Base-by-base conservation (phyloP, 2,888 invertebrate genomes). In the Lycocerus yunnanus region DNA sequence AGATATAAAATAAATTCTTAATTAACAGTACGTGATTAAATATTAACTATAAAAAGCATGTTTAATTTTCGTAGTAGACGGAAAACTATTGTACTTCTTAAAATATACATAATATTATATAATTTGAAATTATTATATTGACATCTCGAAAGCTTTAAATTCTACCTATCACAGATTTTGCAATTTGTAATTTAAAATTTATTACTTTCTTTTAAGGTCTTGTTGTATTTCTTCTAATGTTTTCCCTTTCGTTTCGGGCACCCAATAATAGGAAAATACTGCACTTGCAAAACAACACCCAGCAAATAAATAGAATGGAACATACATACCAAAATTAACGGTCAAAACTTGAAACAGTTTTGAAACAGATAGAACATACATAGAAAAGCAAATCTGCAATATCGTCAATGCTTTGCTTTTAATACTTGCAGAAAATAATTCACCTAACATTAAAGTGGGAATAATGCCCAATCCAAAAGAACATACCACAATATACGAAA, bases 241-340 rank as follows among this genome's bases (percentile, higher is more conserved):
- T 74, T 84, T 85, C 2, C 85, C 85, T 75, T 82, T 84, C 0
- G 86, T 86, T 74, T 86, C 85, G 0, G 85, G 85, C 20, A 86
- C 78, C 72, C 83, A 78, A 77, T 75, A 84, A 73, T 82, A 81
- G 4, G 83, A 79, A 66, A 82, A 76, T n/a, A 83, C 65, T 5
- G 81, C 77, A 58, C 81, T 78, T 10, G 81, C 4, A 60, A 84
- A 80, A 24, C 81, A 81, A 66, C 79, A 78, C 4, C 78, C 15
- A 1, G 82, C 75, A 78, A 84, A 86, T 16, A 84, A 79, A 11
- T 80, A 74, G 75, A 86, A 86, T 15, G 85, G 82, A 3, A 81
- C 79, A 72, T 81, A 84, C n/a, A 85, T 68, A 5, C 85, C 86
- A 58, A 82, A 77, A 68, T 76, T 74, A 8, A 78, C 78, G 71